A percentile compares a stretch with the other conserved stretches of the same genome.
Conservation (phyloP, 1,140 invertebrate genomes). For the Eupeodes corollae region DNA sequence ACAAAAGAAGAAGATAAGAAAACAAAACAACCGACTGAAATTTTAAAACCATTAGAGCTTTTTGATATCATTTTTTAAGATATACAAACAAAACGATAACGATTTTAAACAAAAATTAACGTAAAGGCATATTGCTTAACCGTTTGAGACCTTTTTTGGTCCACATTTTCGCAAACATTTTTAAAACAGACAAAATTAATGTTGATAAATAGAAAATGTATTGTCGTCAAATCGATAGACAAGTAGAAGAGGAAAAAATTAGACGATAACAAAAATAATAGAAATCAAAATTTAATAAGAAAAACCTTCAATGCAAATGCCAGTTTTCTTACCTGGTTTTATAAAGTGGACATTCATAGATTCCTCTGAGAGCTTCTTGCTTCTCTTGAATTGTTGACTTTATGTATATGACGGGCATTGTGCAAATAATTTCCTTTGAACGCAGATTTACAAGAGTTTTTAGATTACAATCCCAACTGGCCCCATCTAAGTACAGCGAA, state of each 20-base stretch:
- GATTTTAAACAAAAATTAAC: too few relatives aligned
- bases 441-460: conserved; percentile 72
- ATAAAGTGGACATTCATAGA: conserved; percentile 92
- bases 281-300: background rate
- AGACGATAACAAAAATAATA: background rate
- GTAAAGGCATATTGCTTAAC: too few relatives aligned
- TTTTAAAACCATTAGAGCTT: too few relatives aligned
- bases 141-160: too few relatives aligned
- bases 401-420: conserved; percentile 85
- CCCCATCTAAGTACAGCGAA: conserved; percentile 90
- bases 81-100: too few relatives aligned
- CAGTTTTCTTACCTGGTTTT: conserved; percentile 58
- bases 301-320: background rate
- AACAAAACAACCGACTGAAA: background rate
- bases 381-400: conserved; percentile 83
- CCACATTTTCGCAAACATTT: too few relatives aligned
- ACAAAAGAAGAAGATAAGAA: background rate
- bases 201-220: background rate
- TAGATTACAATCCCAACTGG: conserved; percentile 72
- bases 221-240: background rate
- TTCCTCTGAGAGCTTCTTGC: conserved; percentile 63
- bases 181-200: background rate
- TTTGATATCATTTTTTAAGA: too few relatives aligned
- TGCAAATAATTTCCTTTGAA: conserved; percentile 80
- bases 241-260: background rate